Evolutionary conservation across 1,140 invertebrate species (phyloP), one percentile per base, ranked within the genome.

Genomic region (Schlechtendalia chinensis): DNA sequence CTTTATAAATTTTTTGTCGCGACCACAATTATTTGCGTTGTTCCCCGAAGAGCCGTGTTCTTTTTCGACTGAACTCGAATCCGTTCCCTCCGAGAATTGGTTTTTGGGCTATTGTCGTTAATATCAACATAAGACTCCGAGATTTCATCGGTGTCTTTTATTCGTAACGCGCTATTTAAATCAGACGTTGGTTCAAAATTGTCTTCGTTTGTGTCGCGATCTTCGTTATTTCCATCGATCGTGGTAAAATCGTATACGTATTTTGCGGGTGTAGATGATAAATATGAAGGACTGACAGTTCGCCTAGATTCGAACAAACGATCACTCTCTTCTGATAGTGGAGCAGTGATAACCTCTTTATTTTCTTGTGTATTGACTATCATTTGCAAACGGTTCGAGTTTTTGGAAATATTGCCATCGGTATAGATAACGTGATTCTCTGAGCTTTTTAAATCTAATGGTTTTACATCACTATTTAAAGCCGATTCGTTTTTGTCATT

Each of bases 401-500:
- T 72, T 27, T 11, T 54, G 12, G 24, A 53, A 29, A 29, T 54
- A 29, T 53, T 17, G 0, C 27, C 47, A 54, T 54, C 1, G 29
- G 69, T 29, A 24, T 72, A n/a, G n/a, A n/a, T n/a, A 54, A 54
- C 8, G 29, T 29, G 16, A 19, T 54, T 54, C 10, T 72, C 27
- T 1, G 17, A 11, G 29, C 29, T 29, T 29, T 19, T 72, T n/a
- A 54, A 29, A 32, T 54, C 12, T 1, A 19, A 54, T 54, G 16
- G 12, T 50, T 53, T 12, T 24, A 27, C 24, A 17, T 29, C 50
- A 54, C 11, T 8, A 0, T 54, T 32, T n/a, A 24, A 72, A 54
- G n/a, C 12, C 1, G 69, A 54, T 72, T 72, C 24, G 54, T 72
- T 72, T 72, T 53, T 54, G 54, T 54, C 10, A 12, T 29, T 54